Conservation (phyloP, 2,113 vertebrate species). For the Saguinus imperator region DNA sequence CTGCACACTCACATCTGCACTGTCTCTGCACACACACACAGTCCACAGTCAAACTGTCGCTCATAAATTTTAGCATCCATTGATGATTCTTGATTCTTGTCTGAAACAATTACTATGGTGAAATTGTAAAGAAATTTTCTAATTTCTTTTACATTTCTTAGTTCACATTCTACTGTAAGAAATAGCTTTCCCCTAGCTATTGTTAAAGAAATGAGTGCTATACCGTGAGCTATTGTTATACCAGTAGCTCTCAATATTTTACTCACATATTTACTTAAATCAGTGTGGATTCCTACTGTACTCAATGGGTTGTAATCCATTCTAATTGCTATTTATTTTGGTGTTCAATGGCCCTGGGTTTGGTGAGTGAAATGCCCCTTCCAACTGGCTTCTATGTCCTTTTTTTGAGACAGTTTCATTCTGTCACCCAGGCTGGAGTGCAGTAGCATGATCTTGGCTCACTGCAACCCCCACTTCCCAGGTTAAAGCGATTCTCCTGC, state of each 20-base stretch:
- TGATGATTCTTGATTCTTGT: neutral
- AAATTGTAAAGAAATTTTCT: neutral
- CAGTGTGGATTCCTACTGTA: neutral
- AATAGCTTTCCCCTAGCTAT: neutral
- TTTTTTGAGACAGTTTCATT: neutral
- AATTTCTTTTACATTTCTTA: too few species aligned
- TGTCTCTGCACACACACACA: too few species aligned
- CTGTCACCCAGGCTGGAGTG: neutral
- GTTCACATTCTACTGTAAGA: neutral
- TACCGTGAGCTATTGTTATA: too few species aligned
- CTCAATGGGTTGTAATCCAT: neutral
- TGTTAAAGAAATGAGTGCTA: neutral
- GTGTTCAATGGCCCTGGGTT: rapidly evolving
- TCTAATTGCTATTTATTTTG: too few species aligned
- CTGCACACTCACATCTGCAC: too few species aligned
- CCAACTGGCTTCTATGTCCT: neutral
- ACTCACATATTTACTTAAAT: too few species aligned
- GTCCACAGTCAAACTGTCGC: neutral
- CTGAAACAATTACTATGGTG: neutral
- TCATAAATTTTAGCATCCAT: too few species aligned
- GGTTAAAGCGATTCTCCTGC: neutral
- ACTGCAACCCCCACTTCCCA: neutral
- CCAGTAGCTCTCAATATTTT: neutral
- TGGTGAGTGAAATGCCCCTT: neutral
- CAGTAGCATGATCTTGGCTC: neutral